Percentiles rank a stretch among this genome's conserved stretches.
Conservation (phyloP, 2,888 invertebrate species). For the Sisyra terminalis region DNA sequence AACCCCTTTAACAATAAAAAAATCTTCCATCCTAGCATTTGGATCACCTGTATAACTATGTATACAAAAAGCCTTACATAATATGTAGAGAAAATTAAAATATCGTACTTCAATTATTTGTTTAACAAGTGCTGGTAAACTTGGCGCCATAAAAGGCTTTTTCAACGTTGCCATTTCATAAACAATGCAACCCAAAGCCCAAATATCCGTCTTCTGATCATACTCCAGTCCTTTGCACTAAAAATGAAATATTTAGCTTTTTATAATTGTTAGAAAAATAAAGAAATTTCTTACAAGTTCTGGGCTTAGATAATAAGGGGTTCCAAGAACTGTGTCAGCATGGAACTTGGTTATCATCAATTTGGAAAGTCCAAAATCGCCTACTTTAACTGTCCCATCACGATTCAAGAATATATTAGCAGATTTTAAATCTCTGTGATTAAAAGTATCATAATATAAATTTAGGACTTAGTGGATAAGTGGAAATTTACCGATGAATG, state of each 20-base stretch:
- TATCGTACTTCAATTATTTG: slow-evolving; percentile 44
- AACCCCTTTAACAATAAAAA: no score
- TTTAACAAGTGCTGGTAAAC: slow-evolving; percentile 52
- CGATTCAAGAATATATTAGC: slow-evolving; percentile 56
- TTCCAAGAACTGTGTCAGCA: slow-evolving; percentile 53
- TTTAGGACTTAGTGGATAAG: not conserved
- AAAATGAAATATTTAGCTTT: slow-evolving; percentile 10
- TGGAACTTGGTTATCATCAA: slow-evolving; percentile 47
- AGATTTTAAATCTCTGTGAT: slow-evolving; percentile 49
- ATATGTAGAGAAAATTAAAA: no score
- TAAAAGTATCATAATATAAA: slow-evolving; percentile 8
- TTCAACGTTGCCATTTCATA: slow-evolving; percentile 57
- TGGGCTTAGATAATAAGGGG: slow-evolving; percentile 58
- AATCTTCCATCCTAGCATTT: no score
- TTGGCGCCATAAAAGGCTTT: slow-evolving; percentile 56
- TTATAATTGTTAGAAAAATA: slow-evolving; percentile 1
- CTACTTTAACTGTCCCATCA: slow-evolving; percentile 47
- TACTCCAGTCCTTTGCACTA: slow-evolving; percentile 62
- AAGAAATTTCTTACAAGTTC: slow-evolving; percentile 36
- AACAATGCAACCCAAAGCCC: slow-evolving; percentile 61
- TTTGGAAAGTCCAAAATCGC: slow-evolving; percentile 63
- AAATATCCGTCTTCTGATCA: slow-evolving; percentile 60
- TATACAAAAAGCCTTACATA: no score
- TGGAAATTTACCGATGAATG: slow-evolving; percentile 32
- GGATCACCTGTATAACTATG: no score